phyloP scores from a whole-genome alignment of 2,888 invertebrate genomes.

The Pollenia amentaria region DNA sequence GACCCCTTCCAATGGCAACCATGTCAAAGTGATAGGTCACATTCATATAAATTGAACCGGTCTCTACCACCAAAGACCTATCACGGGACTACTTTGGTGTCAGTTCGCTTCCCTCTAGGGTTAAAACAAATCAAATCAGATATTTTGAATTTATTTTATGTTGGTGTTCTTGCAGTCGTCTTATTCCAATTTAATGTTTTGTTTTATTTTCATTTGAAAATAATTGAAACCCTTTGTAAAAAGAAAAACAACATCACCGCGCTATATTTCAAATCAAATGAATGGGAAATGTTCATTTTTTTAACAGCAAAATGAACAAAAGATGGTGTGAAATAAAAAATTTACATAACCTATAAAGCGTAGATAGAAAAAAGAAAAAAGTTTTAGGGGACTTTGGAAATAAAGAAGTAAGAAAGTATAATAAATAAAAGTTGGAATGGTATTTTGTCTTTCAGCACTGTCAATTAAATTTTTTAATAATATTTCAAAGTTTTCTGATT shows the following conservation, averaged over 20 bases:
- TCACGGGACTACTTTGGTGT: too few relatives aligned
- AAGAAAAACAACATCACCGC: not conserved
- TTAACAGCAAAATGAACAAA: slow-evolving; percentile 30
- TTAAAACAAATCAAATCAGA: too few relatives aligned
- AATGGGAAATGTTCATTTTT: slow-evolving; percentile 46
- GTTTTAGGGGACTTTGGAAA: not conserved
- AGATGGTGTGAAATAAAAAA: slow-evolving; percentile 11
- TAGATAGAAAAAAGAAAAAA: not conserved
- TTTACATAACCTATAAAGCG: slow-evolving; percentile 17
- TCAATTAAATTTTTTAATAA: too few relatives aligned
- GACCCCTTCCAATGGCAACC: too few relatives aligned
- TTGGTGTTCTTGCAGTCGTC: not conserved
- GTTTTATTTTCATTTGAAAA: slow-evolving; percentile 14
- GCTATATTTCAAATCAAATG: slow-evolving; percentile 40
- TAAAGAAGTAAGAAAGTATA: not conserved
- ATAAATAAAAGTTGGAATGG: too few relatives aligned
- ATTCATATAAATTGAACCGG: too few relatives aligned
- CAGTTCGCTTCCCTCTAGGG: too few relatives aligned
- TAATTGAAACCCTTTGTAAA: slow-evolving; percentile 38
- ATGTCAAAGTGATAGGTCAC: too few relatives aligned
- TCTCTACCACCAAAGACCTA: too few relatives aligned
- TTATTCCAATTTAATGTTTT: not conserved
- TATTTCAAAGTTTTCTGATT: too few relatives aligned
- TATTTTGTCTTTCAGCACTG: too few relatives aligned
- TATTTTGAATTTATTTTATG: too few relatives aligned